phyloP scores from a whole-genome alignment of 2,888 invertebrate genomes.

The Laothoe populi region DNA sequence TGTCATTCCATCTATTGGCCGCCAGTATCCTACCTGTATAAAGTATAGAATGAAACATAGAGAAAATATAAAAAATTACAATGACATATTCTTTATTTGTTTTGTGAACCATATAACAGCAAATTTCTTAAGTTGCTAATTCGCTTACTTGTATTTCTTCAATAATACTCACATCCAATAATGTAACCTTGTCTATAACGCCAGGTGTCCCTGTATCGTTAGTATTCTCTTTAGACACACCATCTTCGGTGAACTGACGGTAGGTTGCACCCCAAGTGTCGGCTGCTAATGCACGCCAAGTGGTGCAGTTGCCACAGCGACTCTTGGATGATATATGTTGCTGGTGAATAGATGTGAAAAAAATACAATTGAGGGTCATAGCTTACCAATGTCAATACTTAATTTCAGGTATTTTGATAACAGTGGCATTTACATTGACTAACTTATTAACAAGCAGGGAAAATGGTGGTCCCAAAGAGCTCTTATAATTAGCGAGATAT shows the following conservation, averaged over 20 bases:
- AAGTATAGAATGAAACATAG: background rate
- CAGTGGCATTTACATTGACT: no score
- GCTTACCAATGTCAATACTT: no score
- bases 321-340: constrained; percentile 69
- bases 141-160: background rate
- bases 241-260: constrained; percentile 41
- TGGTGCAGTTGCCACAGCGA: constrained; percentile 76
- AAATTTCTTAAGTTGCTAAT: background rate
- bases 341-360: constrained; percentile 45
- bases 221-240: constrained; percentile 37
- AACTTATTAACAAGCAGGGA: no score
- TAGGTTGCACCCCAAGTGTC: constrained; percentile 86
- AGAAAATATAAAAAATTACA: no score
- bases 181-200: constrained; percentile 61
- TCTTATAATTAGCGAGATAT: no score
- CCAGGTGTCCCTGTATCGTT: constrained; percentile 44
- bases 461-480: no score
- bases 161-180: constrained; percentile 62
- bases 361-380: background rate
- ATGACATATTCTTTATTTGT: no score
- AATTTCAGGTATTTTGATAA: no score
- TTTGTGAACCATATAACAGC: no score
- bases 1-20: constrained; percentile 87
- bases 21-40: constrained; percentile 89
- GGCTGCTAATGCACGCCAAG: constrained; percentile 79